These are phyloP conservation scores for Halesus radiatus DNA, from an alignment of 1,140 invertebrate genomes.

Conservation along the genomic window DNA sequence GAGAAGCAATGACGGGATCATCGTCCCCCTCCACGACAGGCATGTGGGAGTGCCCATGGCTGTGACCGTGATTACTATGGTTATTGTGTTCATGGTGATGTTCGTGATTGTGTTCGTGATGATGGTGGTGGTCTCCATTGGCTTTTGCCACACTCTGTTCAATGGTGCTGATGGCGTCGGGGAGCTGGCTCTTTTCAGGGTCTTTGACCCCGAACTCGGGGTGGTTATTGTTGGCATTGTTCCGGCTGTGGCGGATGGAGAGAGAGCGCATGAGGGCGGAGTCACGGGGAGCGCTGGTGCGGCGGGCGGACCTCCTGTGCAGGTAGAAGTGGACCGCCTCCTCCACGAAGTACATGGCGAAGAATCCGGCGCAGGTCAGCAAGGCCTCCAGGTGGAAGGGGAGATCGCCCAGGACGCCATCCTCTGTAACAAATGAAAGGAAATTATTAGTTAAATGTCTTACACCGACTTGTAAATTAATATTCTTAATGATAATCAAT, in stretches of 20 bases:
- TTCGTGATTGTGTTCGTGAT: slow-evolving; percentile 55
- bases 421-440: slow-evolving; percentile 59
- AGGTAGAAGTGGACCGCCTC: slow-evolving; percentile 83
- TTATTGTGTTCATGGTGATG: slow-evolving; percentile 56
- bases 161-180: slow-evolving; percentile 18
- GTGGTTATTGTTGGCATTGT: slow-evolving; percentile 39
- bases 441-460: no score
- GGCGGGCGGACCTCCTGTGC: slow-evolving; percentile 59
- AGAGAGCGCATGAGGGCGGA: slow-evolving; percentile 66
- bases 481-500: no score
- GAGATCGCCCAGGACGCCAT: slow-evolving; percentile 66
- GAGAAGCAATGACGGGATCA: slow-evolving; percentile 75
- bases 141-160: slow-evolving; percentile 33
- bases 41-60: slow-evolving; percentile 69
- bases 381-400: slow-evolving; percentile 79
- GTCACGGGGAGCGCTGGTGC: slow-evolving; percentile 60
- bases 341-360: slow-evolving; percentile 88
- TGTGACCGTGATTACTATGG: slow-evolving; percentile 67
- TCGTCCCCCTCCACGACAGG: slow-evolving; percentile 63
- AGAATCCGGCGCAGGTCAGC: slow-evolving; percentile 84
- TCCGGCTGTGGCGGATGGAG: slow-evolving; percentile 61
- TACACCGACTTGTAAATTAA: no score
- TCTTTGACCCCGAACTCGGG: slow-evolving; percentile 63
- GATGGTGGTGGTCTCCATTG: slow-evolving; percentile 62
- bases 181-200: slow-evolving; percentile 52